These are phyloP conservation scores for Trididemnum clinides DNA, from an alignment of 23 tunicate genomes.

Conservation along the genomic window DNA sequence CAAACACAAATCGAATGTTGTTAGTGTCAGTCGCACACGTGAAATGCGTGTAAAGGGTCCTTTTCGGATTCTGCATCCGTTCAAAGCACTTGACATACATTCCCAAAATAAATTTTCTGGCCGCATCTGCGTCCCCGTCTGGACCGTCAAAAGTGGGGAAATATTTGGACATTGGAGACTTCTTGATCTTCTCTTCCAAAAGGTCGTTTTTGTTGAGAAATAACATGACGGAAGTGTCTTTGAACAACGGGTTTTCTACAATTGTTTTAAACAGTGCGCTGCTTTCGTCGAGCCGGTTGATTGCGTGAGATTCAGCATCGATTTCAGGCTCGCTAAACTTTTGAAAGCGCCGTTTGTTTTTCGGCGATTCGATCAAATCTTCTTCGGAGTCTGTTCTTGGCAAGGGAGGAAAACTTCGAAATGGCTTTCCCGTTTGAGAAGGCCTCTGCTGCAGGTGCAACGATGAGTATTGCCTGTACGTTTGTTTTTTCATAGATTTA, in stretches of 20 bases:
- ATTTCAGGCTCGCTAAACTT: neutral
- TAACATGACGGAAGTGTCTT: constrained; percentile 80
- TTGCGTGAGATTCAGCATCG: neutral
- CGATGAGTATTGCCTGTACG: constrained; percentile 28
- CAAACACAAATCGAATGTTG: constrained; percentile 86
- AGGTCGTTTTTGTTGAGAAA: constrained; percentile 91
- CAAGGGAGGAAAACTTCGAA: constrained; percentile 33
- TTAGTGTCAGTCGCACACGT: constrained; percentile 96
- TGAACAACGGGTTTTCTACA: constrained; percentile 69
- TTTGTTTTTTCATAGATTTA: neutral
- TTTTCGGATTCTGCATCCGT: constrained; percentile 52
- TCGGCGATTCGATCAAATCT: neutral
- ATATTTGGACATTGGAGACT: constrained; percentile 58
- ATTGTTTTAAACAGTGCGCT: constrained; percentile 80
- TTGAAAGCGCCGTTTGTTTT: neutral
- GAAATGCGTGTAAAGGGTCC: constrained; percentile 85
- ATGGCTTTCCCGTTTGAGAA: neutral
- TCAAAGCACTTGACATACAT: constrained; percentile 71
- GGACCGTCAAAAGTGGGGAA: constrained; percentile 71
- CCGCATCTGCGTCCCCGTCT: constrained; percentile 59
- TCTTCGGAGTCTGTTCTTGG: constrained; percentile 9
- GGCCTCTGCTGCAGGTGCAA: neutral
- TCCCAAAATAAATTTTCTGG: constrained; percentile 50
- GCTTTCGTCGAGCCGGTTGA: constrained; percentile 75
- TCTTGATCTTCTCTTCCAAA: constrained; percentile 74